Evolutionary conservation across 2,888 invertebrate genomes (phyloP), one percentile per base, ranked within the genome.

Genomic region (Amphiduros pacificus): DNA sequence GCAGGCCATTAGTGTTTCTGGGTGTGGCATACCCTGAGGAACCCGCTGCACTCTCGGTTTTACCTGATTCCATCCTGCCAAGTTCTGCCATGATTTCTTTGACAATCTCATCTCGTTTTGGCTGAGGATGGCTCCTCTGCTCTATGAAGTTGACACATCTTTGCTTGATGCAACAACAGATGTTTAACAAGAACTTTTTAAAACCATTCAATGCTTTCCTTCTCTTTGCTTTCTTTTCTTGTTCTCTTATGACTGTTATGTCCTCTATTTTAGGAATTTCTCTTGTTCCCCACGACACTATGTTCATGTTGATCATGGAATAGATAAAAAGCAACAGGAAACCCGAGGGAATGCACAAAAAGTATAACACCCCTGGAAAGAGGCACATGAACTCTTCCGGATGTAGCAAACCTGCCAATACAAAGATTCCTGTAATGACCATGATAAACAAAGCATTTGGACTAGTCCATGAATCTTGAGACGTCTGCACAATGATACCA

Each of bases 261-360:
- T 74, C 73, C 48, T 73, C 71, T 6, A 73, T 72, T 57, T 76
- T 74, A 31, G 73, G 74, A 26, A 73, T 77, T 64, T 81, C 80
- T 53, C 81, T 60, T 1, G 81, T 81, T 49, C 81, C 81, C 81
- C 81, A 81, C 0, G 77, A 76, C 9, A 80, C 76, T 40, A 74
- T 72, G 69, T 80, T 72, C 61, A 81, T 65, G 61, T 80, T 80
- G 64, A 72, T 71, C 58, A 81, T 69, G 2, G 79, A 77, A 62
- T 80, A 81, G 53, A 80, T 74, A 11, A 79, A 76, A 26, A 80
- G 67, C 4, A 80, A 65, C 48, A 81, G 67, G 67, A 79, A 81
- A 0, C 79, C 79, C 28, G 77, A 76, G 6, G 81, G 81, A n/a
- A 81, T 75, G 31, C 76, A 73, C 4, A 81, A 66, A 55, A 81